Evolutionary conservation across 2,797 vertebrate species (phyloP), one percentile per base, ranked within the genome.

Genomic region (Apogon talboti): DNA sequence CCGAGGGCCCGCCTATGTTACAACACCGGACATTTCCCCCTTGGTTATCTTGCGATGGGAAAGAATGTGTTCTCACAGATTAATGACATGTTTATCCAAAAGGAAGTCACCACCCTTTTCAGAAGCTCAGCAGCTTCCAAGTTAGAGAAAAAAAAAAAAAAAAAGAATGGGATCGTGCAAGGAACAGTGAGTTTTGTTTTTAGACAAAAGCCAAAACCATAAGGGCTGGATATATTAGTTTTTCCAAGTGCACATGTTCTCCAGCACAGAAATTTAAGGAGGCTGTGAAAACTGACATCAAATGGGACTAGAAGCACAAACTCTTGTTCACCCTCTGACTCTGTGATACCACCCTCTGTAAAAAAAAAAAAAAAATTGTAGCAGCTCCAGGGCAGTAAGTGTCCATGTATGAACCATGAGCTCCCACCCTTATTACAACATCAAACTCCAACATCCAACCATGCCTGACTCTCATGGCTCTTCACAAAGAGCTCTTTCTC

Each of bases 81-180:
- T 97, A 97, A 96, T 95, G 95, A 95, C 95, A 95, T 97, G 95
- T 97, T 98, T 98, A 96, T 95, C 95, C 94, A 38, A 96, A 95
- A 98, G 97, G 97, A 99, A 99, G 95, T 96, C 90, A 33, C 96
- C 97, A 92, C 97, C 97, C 97, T 95, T 95, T 95, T 95, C 92
- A 92, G 94, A 94, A 96, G 94, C 95, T 93, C 89, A 65, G 84
- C 91, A 94, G 93, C 94, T 95, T 96, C 95, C 93, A 82, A 94
- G 94, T 92, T 92, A 89, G 88, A 93, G 87, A 90, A 80, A 86
- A 79, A 76, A 82, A 24, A n/a, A n/a, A n/a, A n/a, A 24, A 24
- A 24, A 81, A 82, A 75, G 70, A 82, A 76, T 74, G 73, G 78
- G 82, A 87, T 91, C 67, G 82, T 77, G 69, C 74, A 76, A 83